Evolutionary conservation across 1,140 invertebrate genomes (phyloP).

Genomic region (Drosophila sechellia): DNA sequence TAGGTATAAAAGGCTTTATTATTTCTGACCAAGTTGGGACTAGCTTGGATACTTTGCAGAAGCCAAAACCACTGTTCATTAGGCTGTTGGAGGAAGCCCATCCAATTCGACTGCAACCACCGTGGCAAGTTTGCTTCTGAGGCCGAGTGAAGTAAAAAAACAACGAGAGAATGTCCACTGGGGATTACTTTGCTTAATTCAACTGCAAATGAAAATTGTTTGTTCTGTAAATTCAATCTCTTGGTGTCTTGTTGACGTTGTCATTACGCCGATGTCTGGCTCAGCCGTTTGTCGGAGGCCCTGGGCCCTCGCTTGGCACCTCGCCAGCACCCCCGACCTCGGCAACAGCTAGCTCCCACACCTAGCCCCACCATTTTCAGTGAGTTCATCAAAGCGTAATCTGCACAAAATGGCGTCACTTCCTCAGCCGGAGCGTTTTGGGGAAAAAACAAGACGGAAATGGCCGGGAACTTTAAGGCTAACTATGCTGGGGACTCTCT

Average conservation of each 20-base stretch:
- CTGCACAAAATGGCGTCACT: slow-evolving; percentile 80
- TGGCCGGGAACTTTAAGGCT: slow-evolving; percentile 71
- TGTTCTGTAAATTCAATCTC: slow-evolving; percentile 82
- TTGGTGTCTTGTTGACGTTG: slow-evolving; percentile 71
- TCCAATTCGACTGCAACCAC: not conserved
- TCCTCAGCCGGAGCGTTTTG: slow-evolving; percentile 41
- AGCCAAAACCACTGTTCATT: slow-evolving; percentile 42
- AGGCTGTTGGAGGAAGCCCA: slow-evolving; percentile 16
- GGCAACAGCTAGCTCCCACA: no score
- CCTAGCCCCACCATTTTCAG: slow-evolving; percentile 17
- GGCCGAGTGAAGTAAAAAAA: not conserved
- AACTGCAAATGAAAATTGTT: slow-evolving; percentile 82
- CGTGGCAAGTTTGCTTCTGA: not conserved
- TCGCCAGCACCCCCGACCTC: not conserved
- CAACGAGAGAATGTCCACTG: slow-evolving; percentile 53
- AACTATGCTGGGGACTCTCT: slow-evolving; percentile 57
- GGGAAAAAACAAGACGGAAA: slow-evolving; percentile 26
- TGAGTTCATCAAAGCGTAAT: slow-evolving; percentile 81
- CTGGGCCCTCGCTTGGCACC: slow-evolving; percentile 7
- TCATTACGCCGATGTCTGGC: slow-evolving; percentile 59
- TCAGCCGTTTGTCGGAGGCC: slow-evolving; percentile 5
- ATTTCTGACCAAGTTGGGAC: slow-evolving; percentile 1
- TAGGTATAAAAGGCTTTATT: slow-evolving; percentile 9
- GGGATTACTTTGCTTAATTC: slow-evolving; percentile 82
- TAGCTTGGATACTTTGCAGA: slow-evolving; percentile 3